phyloP scores from a whole-genome alignment of 2,888 invertebrate species.

The Protula sp. region DNA sequence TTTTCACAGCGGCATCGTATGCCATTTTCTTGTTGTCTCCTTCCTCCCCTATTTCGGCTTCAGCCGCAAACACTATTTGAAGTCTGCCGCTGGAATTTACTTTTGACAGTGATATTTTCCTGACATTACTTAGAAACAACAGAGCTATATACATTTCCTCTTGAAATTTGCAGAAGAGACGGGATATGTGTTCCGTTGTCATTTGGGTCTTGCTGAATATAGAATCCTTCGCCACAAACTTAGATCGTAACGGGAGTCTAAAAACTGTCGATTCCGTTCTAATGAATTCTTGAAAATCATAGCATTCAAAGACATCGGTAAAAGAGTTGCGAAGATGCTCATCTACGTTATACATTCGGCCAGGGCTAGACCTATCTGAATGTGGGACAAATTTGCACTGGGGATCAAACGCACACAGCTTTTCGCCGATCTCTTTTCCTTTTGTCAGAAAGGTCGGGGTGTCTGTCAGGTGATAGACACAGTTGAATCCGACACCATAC shows the following conservation, averaged over 20 bases:
- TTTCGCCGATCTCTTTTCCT: constrained; percentile 22
- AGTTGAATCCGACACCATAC: constrained; percentile 28
- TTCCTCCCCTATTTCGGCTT: too few species aligned
- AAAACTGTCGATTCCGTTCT: constrained; percentile 31
- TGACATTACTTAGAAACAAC: constrained; percentile 9
- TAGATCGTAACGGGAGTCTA: constrained; percentile 37
- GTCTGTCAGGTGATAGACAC: constrained; percentile 26
- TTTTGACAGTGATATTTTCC: not conserved
- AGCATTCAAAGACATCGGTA: constrained; percentile 22
- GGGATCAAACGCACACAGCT: constrained; percentile 38
- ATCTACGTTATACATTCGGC: constrained; percentile 18
- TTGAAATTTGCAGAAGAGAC: constrained; percentile 26
- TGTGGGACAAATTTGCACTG: constrained; percentile 32
- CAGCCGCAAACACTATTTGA: too few species aligned
- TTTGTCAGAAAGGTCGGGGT: constrained; percentile 20
- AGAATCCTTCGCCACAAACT: constrained; percentile 26
- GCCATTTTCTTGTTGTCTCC: too few species aligned
- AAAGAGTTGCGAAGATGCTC: constrained; percentile 11
- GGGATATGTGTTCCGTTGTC: constrained; percentile 12
- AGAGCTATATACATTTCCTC: constrained; percentile 20
- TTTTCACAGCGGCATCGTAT: too few species aligned
- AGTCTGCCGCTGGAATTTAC: too few species aligned
- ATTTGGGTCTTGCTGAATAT: constrained; percentile 22
- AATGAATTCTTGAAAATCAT: not conserved
- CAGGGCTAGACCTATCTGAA: constrained; percentile 20